Evolutionary conservation across 1,140 invertebrate species (phyloP), one percentile per base, ranked within the genome.

Genomic region (Helicoverpa armigera): DNA sequence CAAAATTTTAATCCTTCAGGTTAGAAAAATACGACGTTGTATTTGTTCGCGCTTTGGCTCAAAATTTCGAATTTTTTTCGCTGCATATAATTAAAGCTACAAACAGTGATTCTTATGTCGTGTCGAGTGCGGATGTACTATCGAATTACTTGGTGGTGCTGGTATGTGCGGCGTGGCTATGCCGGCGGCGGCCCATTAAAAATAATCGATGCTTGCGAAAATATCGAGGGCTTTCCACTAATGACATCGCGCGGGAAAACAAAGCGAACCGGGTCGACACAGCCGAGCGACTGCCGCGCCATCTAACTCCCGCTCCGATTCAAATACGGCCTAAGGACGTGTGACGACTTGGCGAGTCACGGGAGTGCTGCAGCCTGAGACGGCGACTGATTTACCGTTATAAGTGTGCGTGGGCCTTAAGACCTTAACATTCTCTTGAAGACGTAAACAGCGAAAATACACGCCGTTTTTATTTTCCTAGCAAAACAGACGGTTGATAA

Each of bases 221-320:
- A 93, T 94, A 94, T 94, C 90, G 92, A 93, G 90, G 84, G 90
- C 88, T 93, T 89, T 90, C 89, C 91, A 93, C 93, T 94, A 94
- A 94, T 94, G 93, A 94, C 87, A 94, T 92, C 86, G 91, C 87
- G 63, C 83, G 84, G 86, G 90, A 92, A 94, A 94, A 93, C 92
- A 93, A 94, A 91, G 90, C 88, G 88, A 87, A 87, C 87, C 85
- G 88, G 87, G 89, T 85, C 88, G 89, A 81, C 82, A 80, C 83
- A 81, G 82, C 76, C 83, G 78, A 82, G 84, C 76, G 80, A 75
- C 75, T 72, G 50, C 61, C 29, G 72, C 79, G 23, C 50, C 23
- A 12, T 67, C 73, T 81, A 67, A 76, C 63, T 48, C 72, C 53
- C 53, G 61, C 51, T 58, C 53, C 53, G 65, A 79, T 50, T 70